Conservation (phyloP, 2,797 vertebrate genomes). For the Ataeniobius toweri region DNA sequence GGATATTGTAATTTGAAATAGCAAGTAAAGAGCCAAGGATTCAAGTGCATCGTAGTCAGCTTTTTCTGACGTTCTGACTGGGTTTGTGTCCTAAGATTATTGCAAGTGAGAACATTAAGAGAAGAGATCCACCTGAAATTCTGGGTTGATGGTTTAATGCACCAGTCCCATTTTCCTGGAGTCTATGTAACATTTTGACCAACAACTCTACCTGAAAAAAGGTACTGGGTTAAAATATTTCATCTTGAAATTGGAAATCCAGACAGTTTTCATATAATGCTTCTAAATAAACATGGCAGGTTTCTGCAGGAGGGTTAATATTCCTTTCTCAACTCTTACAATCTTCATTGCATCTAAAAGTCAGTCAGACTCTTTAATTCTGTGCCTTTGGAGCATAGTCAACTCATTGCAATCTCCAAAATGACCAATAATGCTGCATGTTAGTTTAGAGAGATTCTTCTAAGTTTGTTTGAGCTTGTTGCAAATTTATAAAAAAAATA, state of each 20-base stretch:
- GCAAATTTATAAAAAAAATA: not conserved
- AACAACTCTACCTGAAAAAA: not conserved
- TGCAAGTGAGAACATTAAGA: not conserved
- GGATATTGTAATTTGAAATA: not conserved
- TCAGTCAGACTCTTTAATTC: too few species aligned
- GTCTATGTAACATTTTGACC: not conserved
- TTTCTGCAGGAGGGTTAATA: not conserved
- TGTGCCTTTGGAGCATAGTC: not conserved
- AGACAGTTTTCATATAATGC: not conserved
- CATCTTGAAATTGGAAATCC: not conserved
- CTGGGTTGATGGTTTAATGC: not conserved
- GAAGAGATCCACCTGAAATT: not conserved
- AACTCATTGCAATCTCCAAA: not conserved
- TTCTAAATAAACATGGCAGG: not conserved
- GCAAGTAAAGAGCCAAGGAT: not conserved
- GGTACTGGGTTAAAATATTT: not conserved
- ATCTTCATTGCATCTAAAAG: too few species aligned
- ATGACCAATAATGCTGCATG: not conserved
- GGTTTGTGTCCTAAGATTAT: not conserved
- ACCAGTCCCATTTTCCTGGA: not conserved
- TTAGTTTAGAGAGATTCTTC: not conserved
- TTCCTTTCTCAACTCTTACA: not conserved
- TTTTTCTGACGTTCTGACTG: not conserved
- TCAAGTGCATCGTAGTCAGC: not conserved
- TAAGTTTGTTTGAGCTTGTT: too few species aligned